These are phyloP conservation scores for Chaenogobius annularis DNA, from an alignment of 2,113 vertebrate species.

Conservation along the genomic window DNA sequence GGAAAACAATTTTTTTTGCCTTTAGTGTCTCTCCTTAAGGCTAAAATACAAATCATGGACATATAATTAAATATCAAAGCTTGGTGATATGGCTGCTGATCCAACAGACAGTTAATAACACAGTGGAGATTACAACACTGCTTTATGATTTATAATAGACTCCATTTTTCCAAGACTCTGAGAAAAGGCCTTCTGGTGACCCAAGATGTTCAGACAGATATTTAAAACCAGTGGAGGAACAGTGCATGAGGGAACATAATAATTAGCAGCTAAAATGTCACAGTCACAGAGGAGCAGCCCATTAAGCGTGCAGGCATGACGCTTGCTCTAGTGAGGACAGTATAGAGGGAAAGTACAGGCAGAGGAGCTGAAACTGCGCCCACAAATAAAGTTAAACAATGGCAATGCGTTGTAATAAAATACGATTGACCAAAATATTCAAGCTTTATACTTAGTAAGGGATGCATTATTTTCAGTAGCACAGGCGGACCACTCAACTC, in stretches of 20 bases:
- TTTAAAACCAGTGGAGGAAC: slow-evolving; percentile 47
- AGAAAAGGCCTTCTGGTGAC: slow-evolving; percentile 38
- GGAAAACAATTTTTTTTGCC: too few species aligned
- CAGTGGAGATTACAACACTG: slow-evolving; percentile 42
- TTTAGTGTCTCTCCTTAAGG: not conserved
- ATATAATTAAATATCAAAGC: slow-evolving; percentile 47
- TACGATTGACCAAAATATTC: not conserved
- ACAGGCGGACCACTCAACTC: too few species aligned
- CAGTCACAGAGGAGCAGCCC: slow-evolving; percentile 40
- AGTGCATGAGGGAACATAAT: slow-evolving; percentile 60
- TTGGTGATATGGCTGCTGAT: slow-evolving; percentile 39
- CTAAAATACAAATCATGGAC: slow-evolving; percentile 33
- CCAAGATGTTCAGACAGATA: slow-evolving; percentile 51
- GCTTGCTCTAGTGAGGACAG: slow-evolving; percentile 29
- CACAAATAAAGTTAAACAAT: not conserved
- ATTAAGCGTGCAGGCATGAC: slow-evolving; percentile 55
- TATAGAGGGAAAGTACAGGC: not conserved
- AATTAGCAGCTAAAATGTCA: slow-evolving; percentile 71
- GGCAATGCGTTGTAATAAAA: not conserved
- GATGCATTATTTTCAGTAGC: too few species aligned
- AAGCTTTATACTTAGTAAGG: not conserved
- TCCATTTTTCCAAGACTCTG: slow-evolving; percentile 19
- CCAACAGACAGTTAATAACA: slow-evolving; percentile 58
- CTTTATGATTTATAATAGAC: slow-evolving; percentile 51
- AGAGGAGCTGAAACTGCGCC: not conserved